These are phyloP conservation scores for Phthorimaea operculella DNA, from an alignment of 1,140 invertebrate species.

Conservation along the genomic window DNA sequence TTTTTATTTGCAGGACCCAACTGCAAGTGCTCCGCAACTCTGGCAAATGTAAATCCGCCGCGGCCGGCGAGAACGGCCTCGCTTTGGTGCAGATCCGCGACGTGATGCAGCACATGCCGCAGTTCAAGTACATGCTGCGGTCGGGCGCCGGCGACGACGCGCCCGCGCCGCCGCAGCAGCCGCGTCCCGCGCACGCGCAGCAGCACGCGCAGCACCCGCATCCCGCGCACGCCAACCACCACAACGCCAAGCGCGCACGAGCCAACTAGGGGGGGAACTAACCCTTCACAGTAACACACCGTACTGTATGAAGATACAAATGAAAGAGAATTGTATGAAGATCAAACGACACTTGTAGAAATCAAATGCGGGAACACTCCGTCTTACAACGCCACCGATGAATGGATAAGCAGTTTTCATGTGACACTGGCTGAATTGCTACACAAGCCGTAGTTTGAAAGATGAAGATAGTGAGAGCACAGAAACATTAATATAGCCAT, in stretches of 20 bases:
- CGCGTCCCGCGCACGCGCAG: conserved; percentile 28
- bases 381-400: no score
- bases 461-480: no score
- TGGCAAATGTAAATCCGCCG: conserved; percentile 74
- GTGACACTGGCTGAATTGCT: no score
- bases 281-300: no score
- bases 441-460: no score
- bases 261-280: conserved; percentile 31
- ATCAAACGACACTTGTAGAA: no score
- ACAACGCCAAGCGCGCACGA: conserved; percentile 47
- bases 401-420: no score
- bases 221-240: conserved; percentile 13
- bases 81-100: conserved; percentile 82
- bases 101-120: conserved; percentile 87
- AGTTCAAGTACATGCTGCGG: conserved; percentile 83
- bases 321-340: no score
- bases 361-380: no score
- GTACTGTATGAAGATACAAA: no score
- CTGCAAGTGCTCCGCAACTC: conserved; percentile 78
- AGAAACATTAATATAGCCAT: no score
- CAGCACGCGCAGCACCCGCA: conserved; percentile 23
- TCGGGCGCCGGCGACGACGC: conserved; percentile 40
- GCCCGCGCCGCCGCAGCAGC: conserved; percentile 27
- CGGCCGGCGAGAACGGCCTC: conserved; percentile 57
- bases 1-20: conserved; percentile 69